Conservation (phyloP, 2,888 invertebrate species). For the Sympetrum striolatum region DNA sequence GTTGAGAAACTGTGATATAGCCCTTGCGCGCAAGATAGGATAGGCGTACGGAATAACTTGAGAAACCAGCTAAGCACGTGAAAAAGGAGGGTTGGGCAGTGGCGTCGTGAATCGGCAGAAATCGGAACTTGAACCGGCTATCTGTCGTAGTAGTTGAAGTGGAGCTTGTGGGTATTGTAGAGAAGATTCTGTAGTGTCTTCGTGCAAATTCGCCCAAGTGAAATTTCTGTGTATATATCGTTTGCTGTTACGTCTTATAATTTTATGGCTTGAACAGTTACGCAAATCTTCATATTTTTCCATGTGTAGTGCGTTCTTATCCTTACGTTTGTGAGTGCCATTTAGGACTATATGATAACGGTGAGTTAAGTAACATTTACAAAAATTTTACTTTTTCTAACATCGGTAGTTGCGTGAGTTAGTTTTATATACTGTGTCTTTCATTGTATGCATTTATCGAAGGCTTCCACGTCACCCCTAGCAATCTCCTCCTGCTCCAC, state of each 20-base stretch:
- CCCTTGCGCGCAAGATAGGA: neutral
- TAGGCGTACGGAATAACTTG: neutral
- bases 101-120: constrained; percentile 35
- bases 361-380: neutral
- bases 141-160: neutral
- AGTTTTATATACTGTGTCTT: too few species aligned
- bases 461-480: neutral
- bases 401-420: too few species aligned
- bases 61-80: constrained; percentile 11
- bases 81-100: constrained; percentile 26
- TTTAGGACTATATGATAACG: neutral
- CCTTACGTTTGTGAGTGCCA: neutral
- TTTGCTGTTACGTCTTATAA: neutral
- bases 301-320: neutral
- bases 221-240: neutral
- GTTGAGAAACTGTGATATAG: neutral
- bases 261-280: neutral
- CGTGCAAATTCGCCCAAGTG: neutral
- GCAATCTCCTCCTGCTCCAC: neutral
- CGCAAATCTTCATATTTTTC: neutral
- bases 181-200: neutral
- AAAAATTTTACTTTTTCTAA: too few species aligned
- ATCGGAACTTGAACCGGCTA: constrained; percentile 18
- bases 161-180: neutral
- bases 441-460: neutral